phyloP scores from a whole-genome alignment of 2,113 vertebrate genomes.

The Gymnogyps californianus region DNA sequence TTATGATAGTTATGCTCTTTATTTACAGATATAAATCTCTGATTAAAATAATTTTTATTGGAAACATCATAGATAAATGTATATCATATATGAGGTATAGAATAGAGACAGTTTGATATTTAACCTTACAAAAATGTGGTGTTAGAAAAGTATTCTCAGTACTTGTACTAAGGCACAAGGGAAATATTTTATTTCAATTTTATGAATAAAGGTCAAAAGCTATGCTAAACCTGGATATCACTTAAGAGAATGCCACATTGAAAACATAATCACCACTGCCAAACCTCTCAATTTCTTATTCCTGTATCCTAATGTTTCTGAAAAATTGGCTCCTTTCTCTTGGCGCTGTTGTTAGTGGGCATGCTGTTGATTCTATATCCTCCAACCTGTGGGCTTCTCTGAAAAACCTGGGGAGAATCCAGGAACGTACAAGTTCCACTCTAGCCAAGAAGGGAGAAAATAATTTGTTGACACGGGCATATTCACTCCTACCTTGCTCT shows the following conservation, averaged over 20 bases:
- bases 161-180: not conserved
- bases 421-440: not conserved
- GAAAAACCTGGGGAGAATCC: not conserved
- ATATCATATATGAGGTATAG: not conserved
- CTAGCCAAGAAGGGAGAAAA: not conserved
- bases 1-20: not conserved
- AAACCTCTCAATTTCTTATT: not conserved
- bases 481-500: not conserved
- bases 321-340: not conserved
- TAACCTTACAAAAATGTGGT: not conserved
- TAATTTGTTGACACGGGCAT: not conserved
- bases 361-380: not conserved
- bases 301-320: not conserved
- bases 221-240: not conserved
- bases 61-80: not conserved
- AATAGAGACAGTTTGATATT: not conserved
- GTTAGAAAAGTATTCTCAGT: not conserved
- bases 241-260: not conserved
- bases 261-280: not conserved
- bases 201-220: not conserved
- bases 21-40: not conserved
- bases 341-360: not conserved
- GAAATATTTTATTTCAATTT: not conserved
- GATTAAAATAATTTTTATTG: not conserved
- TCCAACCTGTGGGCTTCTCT: not conserved